Conservation (phyloP, 2,888 invertebrate genomes). For the Abrostola tripartita region DNA sequence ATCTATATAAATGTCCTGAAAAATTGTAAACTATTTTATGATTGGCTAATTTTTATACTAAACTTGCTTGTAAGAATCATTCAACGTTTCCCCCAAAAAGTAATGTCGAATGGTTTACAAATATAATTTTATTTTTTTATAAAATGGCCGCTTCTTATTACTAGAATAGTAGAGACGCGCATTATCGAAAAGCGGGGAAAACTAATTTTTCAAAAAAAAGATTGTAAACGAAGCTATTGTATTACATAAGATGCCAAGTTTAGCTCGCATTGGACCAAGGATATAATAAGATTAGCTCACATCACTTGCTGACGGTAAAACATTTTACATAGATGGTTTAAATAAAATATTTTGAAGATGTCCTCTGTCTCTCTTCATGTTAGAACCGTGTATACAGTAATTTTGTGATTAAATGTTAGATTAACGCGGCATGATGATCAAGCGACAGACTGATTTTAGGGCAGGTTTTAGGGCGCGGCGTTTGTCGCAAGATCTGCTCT, state of each 20-base stretch:
- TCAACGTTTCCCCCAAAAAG: slow-evolving; percentile 30
- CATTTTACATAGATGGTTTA: slow-evolving; percentile 67
- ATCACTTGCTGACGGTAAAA: slow-evolving; percentile 81
- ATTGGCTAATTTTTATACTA: slow-evolving; percentile 55
- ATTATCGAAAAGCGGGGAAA: slow-evolving; percentile 69
- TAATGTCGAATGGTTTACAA: slow-evolving; percentile 27
- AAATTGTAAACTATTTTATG: slow-evolving; percentile 53
- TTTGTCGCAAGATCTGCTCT: slow-evolving; percentile 64
- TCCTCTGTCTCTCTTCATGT: slow-evolving; percentile 75
- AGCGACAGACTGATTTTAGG: slow-evolving; percentile 80
- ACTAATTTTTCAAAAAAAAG: slow-evolving; percentile 51
- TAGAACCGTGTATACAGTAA: slow-evolving; percentile 83
- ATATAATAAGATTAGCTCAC: slow-evolving; percentile 83
- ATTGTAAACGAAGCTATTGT: slow-evolving; percentile 61
- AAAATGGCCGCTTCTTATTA: slow-evolving; percentile 47
- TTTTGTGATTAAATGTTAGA: slow-evolving; percentile 82
- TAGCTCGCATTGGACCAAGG: slow-evolving; percentile 87
- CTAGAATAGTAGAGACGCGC: slow-evolving; percentile 60
- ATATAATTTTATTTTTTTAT: slow-evolving; percentile 60
- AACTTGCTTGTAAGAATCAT: slow-evolving; percentile 17
- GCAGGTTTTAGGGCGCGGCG: slow-evolving; percentile 65
- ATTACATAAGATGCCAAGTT: slow-evolving; percentile 85
- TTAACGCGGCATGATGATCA: slow-evolving; percentile 73
- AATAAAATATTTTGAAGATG: slow-evolving; percentile 76
- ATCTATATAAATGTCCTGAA: slow-evolving; percentile 40